Percentiles rank a stretch among this genome's conserved stretches.
Conservation (phyloP, 2,888 invertebrate genomes). For the Folsomia manolachei region DNA sequence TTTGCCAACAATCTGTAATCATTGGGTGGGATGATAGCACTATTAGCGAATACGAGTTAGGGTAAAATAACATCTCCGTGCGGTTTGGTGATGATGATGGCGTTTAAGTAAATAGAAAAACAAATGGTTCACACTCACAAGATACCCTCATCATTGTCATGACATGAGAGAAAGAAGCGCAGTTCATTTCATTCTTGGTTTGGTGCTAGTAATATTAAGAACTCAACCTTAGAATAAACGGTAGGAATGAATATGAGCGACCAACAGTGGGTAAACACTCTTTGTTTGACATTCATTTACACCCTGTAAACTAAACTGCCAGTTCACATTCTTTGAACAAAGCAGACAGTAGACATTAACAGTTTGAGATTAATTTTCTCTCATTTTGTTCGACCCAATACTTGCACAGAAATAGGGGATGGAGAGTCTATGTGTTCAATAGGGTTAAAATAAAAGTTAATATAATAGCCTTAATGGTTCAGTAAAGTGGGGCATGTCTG, state of each 20-base stretch:
- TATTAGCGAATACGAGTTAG: not conserved
- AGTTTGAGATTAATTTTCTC: slow-evolving; percentile 18
- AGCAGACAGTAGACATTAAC: slow-evolving; percentile 6
- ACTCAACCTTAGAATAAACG: not conserved
- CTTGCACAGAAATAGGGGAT: too few relatives aligned
- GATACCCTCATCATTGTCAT: too few relatives aligned
- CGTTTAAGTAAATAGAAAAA: not conserved
- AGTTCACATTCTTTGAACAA: not conserved
- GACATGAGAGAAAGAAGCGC: too few relatives aligned
- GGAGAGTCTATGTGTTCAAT: too few relatives aligned
- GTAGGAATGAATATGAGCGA: not conserved
- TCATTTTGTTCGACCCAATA: too few relatives aligned
- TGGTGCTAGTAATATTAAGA: not conserved
- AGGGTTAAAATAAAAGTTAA: too few relatives aligned
- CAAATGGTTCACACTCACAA: too few relatives aligned
- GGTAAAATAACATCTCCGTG: not conserved
- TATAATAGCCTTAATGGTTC: not conserved
- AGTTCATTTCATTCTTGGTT: not conserved
- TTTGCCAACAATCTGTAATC: not conserved
- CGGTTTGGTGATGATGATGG: not conserved
- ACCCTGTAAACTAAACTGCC: slow-evolving; percentile 19
- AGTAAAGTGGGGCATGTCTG: not conserved
- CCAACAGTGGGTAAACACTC: not conserved
- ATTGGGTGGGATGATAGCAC: too few relatives aligned
- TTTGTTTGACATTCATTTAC: slow-evolving; percentile 33